Evolutionary conservation across 1,140 invertebrate species (phyloP), one percentile per base, ranked within the genome.

Genomic region (Maniola jurtina): DNA sequence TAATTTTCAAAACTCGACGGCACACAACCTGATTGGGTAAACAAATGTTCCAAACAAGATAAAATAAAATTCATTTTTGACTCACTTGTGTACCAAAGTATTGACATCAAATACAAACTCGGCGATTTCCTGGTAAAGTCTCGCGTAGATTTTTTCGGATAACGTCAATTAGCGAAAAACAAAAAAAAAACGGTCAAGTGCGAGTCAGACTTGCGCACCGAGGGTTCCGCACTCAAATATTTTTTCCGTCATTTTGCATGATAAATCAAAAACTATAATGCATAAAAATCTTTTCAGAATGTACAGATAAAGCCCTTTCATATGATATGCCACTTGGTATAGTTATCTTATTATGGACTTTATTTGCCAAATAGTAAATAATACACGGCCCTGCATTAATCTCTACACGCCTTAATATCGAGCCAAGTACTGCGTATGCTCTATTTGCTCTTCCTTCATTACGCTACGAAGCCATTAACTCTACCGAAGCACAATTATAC

Each of bases 381-480:
- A 50, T 16, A 55, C 33, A 34, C 25, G 52, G 2, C 33, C 52
- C 33, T 34, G 34, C 52, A 55, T 55, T 55, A 55, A 55, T 55
- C 25, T 34, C 8, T 0, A 34, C 25, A 34, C 52, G 13, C 52
- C 52, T 34, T 55, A 34, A 55, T 6, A 40, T 13, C 13, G 35
- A n/a, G 55, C 55, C 55, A 57, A 57, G 55, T 40, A 15, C 7
- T 35, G 35, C 55, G 55, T 1, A 57, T 57, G 11, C 15, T 57
- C 55, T 57, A 57, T 57, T 57, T 57, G 35, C 55, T 40, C 34
- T 57, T 57, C 36, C 55, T 57, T 57, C 55, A 57, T 57, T 57
- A 57, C 13, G 55, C 36, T 40, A 40, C 14, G 35, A 15, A 57
- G 35, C 55, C 14, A 57, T 57, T 57, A 57, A 57, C 38, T 57